phyloP scores from a whole-genome alignment of 2,888 invertebrate species.

The Holacanthella duospinosa region DNA sequence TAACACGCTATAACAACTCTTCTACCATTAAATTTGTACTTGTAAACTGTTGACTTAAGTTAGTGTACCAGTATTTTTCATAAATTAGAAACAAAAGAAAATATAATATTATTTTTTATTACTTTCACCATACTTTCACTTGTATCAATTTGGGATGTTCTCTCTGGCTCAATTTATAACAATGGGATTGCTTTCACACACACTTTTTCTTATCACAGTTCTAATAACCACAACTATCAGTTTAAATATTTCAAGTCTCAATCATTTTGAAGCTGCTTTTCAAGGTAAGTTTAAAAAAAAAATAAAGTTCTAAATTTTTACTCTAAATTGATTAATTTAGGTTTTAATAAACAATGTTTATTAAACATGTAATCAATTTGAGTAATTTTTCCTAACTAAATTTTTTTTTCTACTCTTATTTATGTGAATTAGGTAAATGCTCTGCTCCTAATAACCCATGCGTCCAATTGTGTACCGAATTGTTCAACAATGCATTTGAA shows the following conservation, averaged over 20 bases:
- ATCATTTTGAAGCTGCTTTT: constrained; percentile 6
- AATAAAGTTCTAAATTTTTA: too few relatives aligned
- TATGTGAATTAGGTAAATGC: not conserved
- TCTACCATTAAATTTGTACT: too few relatives aligned
- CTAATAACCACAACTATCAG: not conserved
- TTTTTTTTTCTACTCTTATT: not conserved
- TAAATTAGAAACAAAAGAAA: too few relatives aligned
- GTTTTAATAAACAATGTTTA: not conserved
- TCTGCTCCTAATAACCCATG: constrained; percentile 1
- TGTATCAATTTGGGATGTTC: too few relatives aligned
- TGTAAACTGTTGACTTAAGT: too few relatives aligned
- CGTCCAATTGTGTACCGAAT: not conserved
- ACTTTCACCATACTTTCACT: too few relatives aligned
- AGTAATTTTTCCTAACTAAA: not conserved
- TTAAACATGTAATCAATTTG: not conserved
- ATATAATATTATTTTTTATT: too few relatives aligned
- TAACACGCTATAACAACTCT: too few relatives aligned
- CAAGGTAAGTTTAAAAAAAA: not conserved
- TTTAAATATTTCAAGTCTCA: constrained; percentile 1
- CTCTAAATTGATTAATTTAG: too few relatives aligned
- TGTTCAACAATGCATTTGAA: not conserved
- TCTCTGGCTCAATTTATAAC: too few relatives aligned
- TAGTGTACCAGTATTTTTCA: too few relatives aligned
- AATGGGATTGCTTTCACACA: too few relatives aligned
- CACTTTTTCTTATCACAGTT: not conserved